phyloP scores from a whole-genome alignment of 2,113 vertebrate species.

The Sylvia atricapilla region DNA sequence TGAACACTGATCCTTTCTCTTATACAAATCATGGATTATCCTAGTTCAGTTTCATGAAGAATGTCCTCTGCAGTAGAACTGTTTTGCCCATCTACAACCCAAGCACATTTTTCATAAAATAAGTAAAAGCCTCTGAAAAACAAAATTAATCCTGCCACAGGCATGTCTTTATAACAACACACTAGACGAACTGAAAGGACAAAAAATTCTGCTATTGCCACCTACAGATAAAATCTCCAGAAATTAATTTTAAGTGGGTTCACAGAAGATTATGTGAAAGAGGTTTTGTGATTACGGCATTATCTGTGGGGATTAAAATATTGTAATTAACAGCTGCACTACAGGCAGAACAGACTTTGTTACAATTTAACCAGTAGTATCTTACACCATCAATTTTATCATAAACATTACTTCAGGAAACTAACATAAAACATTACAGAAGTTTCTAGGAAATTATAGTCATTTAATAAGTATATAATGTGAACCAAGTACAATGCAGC shows the following conservation, averaged over 20 bases:
- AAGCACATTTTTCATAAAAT: background rate
- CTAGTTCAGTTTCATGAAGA: background rate
- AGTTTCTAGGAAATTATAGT: background rate
- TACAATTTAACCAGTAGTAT: background rate
- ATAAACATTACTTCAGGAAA: background rate
- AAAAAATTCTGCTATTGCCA: background rate
- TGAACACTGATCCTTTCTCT: background rate
- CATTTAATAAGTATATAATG: background rate
- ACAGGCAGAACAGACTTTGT: background rate
- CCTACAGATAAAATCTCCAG: background rate
- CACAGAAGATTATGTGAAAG: background rate
- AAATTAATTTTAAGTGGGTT: conserved; percentile 24
- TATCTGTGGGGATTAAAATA: background rate
- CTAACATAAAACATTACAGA: background rate
- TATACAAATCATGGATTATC: background rate
- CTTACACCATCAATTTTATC: background rate
- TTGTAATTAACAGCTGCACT: background rate
- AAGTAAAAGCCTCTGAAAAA: background rate
- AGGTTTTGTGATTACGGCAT: background rate
- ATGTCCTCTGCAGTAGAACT: background rate
- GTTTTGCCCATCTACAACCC: background rate
- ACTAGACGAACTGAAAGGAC: background rate
- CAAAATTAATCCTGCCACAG: background rate
- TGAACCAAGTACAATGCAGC: background rate
- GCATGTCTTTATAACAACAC: background rate